Base-by-base conservation (phyloP, 92 coral and sea anemone genomes). In the Diadumene lineata region DNA sequence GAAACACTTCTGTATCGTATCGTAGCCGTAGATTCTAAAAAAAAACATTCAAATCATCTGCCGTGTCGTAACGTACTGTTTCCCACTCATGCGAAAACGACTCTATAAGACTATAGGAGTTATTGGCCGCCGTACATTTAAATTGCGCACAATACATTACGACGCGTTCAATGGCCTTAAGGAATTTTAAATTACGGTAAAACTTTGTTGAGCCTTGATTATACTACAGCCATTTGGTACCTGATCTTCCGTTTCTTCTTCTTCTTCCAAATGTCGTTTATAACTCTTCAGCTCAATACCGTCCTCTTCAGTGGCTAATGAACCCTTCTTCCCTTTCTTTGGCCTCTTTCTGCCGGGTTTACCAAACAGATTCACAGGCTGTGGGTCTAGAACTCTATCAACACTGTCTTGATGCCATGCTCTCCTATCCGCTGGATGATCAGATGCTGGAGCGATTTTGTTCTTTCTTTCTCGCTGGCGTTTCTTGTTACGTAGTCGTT, bases 331-430 rank as follows among this genome's bases (percentile, higher is more conserved):
- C 33, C 78, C 74, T 57, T 77, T 70, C 3, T 80, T 81, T 11
- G 74, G 74, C 31, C 69, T 79, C 53, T 84, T 71, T 19, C 76
- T 31, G 28, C 63, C 97, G 69, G 50, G 88, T 97, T 87, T 92
- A 56, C 84, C 79, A 34, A 94, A 87, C 0, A 89, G 97, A 57
- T 94, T 90, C 63, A 78, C 73, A 3, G 83, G 82, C 27, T 75
- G 79, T 17, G 93, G 97, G 28, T 85, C 99, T 53, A 96, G 76
- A 8, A 89, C 97, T 32, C 74, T 84, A 58, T 93, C 96, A 34
- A 96, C 77, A 68, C 92, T 94, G 27, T 87, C 84, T 77, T 91
- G 84, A 25, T 84, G 84, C 99, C 99, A 96, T 66, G 97, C 94
- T 65, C 85, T 89, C 69, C 74, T 86, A 50, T 92, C 96, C 11